phyloP scores from a whole-genome alignment of 2,113 vertebrate genomes.

The Calidris pygmaea region DNA sequence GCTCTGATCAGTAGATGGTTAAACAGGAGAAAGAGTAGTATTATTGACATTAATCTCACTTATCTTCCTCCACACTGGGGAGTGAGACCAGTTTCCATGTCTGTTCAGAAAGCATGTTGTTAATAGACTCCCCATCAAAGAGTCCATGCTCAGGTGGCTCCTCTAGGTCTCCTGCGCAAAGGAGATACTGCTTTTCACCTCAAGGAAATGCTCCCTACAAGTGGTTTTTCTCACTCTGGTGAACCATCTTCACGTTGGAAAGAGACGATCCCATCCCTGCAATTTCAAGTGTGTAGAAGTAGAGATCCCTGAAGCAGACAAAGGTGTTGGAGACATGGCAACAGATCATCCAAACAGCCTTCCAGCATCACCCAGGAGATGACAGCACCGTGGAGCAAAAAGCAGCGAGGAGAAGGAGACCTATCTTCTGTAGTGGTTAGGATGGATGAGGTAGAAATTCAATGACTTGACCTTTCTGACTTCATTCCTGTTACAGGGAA shows the following conservation, averaged over 20 bases:
- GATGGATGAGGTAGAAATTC: neutral
- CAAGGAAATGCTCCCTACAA: neutral
- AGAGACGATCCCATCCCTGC: neutral
- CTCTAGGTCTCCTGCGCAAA: neutral
- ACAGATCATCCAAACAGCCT: neutral
- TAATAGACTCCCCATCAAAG: neutral
- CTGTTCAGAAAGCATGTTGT: neutral
- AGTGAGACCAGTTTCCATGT: neutral
- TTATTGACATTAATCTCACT: neutral
- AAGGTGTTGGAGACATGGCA: neutral
- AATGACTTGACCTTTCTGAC: neutral
- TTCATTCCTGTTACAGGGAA: neutral
- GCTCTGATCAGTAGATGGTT: neutral
- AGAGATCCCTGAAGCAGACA: neutral
- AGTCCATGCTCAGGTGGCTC: neutral
- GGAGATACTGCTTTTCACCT: neutral
- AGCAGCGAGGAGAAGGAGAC: neutral
- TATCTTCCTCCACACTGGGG: neutral
- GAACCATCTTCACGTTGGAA: accelerated
- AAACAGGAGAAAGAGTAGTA: neutral
- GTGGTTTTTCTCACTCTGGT: neutral
- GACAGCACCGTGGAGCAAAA: neutral
- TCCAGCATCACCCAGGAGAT: neutral
- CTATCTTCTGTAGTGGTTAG: neutral
- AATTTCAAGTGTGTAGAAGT: neutral